Base-by-base conservation (phyloP, 2,797 vertebrate genomes). In the Cynodonichthys magdalenae region DNA sequence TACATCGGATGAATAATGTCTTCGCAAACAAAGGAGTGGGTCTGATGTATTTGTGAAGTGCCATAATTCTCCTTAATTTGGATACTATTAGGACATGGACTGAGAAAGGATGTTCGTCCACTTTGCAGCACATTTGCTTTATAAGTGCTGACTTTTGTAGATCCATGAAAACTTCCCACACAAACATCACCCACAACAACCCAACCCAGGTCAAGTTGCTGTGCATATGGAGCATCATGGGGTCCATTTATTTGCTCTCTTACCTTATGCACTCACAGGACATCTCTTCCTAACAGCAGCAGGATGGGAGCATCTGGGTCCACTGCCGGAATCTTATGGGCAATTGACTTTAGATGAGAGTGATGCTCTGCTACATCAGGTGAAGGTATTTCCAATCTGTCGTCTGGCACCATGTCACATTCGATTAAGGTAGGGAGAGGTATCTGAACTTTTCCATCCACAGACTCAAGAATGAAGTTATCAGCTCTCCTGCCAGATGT, bases 171-270 rank as follows among this genome's bases (percentile, higher is more conserved):
- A 12, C 19, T 2, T 24, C 20, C 47, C 3, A 24, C 10, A 49
- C 47, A 49, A 3, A 49, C 47, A 15, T 49, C 20, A 1, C 47
- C 47, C 1, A 49, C 47, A 3, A 49, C 7, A 3, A 49, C 47
- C 47, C 47, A 49, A 1, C 47, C 47, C 1, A 49, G 11, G 20
- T 20, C 47, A 1, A 49, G 7, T 20, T 12, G 1, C 14, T 49
- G 47, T 0, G 42, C 51, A 18, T 29, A 46, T 0, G 29, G 34
- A 11, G 63, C 12, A 4, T 73, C 7, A 10, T 7, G 27, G 8
- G 20, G 63, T 5, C 63, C 48, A 19, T 15, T 67, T 3, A 53
- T 36, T 18, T 63, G 47, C 17, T 74, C 42, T 42, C 18, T 2
- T 3, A 71, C 49, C 10, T 59, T 59, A 11, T 64, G 24, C 0